These are phyloP conservation scores for Druon quercuslanigerum DNA, from an alignment of 1,140 invertebrate species.

Conservation along the genomic window DNA sequence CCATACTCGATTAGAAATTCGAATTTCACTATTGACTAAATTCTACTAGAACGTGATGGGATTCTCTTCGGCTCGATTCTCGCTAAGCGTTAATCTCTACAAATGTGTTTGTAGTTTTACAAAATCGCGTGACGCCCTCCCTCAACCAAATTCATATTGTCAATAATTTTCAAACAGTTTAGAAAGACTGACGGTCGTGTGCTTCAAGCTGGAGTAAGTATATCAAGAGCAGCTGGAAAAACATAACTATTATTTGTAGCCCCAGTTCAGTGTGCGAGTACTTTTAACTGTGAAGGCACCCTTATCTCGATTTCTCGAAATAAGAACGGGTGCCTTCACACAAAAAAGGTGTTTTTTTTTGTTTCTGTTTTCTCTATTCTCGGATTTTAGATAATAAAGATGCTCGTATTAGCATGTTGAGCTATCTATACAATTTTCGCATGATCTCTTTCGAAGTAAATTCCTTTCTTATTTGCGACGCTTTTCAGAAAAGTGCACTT, in stretches of 20 bases:
- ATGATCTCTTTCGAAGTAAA: background rate
- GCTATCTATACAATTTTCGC: background rate
- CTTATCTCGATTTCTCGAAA: too few relatives aligned
- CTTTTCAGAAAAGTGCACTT: slow-evolving; percentile 24
- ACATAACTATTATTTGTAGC: background rate
- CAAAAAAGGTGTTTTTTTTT: too few relatives aligned
- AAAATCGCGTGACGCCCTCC: slow-evolving; percentile 37
- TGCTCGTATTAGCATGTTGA: too few relatives aligned
- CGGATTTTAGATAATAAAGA: too few relatives aligned
- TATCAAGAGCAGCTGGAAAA: background rate
- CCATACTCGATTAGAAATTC: slow-evolving; percentile 33
- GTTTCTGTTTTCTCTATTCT: too few relatives aligned
- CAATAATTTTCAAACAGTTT: slow-evolving; percentile 31
- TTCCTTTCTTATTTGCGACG: background rate
- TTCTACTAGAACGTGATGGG: slow-evolving; percentile 41
- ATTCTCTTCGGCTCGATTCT: slow-evolving; percentile 37
- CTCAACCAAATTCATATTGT: slow-evolving; percentile 25
- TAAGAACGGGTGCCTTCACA: too few relatives aligned
- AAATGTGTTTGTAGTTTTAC: slow-evolving; percentile 38
- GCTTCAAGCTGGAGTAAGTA: slow-evolving; percentile 16
- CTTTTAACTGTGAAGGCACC: too few relatives aligned
- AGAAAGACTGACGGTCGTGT: slow-evolving; percentile 24
- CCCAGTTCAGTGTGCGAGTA: too few relatives aligned
- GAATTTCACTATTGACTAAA: slow-evolving; percentile 25
- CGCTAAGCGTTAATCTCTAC: slow-evolving; percentile 40